These are phyloP conservation scores for Uropsilus gracilis DNA, from an alignment of 2,113 vertebrate species.

Conservation along the genomic window DNA sequence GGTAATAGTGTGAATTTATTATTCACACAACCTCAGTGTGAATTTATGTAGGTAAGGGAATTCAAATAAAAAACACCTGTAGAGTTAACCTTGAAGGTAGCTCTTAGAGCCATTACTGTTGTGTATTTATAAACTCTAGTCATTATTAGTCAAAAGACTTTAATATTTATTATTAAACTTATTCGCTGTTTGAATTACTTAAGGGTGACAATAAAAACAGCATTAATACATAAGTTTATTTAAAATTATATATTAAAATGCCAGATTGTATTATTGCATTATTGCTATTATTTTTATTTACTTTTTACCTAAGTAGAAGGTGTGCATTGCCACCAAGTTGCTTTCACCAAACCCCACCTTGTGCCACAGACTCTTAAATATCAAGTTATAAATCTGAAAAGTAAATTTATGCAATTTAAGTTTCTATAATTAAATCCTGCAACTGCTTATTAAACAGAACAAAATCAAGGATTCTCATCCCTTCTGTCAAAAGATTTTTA, in stretches of 20 bases:
- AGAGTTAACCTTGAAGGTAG: neutral
- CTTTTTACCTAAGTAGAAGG: neutral
- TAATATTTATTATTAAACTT: neutral
- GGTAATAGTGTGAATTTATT: neutral
- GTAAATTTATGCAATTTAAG: neutral
- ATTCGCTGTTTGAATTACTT: neutral
- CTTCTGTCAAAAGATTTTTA: conserved; percentile 12
- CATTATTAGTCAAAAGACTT: neutral
- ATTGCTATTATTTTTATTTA: neutral
- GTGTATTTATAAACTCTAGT: neutral
- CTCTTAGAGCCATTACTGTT: too few species aligned
- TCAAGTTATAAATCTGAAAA: neutral
- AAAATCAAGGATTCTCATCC: neutral
- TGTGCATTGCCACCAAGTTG: neutral
- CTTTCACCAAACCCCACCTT: neutral
- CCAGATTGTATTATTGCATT: neutral
- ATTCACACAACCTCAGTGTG: neutral
- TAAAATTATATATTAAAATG: neutral
- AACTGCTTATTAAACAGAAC: neutral
- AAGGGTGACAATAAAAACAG: neutral
- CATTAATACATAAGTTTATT: neutral
- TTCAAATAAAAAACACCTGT: neutral
- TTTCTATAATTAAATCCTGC: neutral
- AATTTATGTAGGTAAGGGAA: neutral
- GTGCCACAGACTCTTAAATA: neutral